phyloP scores from a whole-genome alignment of 2,113 vertebrate genomes.

The Sciurus niger region DNA sequence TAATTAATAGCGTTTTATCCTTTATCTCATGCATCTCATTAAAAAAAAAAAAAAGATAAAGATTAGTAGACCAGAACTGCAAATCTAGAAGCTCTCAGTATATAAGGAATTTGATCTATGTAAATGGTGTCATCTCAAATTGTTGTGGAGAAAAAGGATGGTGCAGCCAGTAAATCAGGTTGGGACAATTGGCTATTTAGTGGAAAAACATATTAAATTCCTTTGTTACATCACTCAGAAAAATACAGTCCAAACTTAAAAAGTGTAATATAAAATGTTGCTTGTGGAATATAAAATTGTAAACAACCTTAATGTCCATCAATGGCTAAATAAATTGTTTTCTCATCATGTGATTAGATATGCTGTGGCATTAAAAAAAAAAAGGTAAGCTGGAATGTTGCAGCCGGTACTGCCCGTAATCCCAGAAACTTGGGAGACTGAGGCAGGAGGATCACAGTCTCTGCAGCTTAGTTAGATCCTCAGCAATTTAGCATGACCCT shows the following conservation, averaged over 20 bases:
- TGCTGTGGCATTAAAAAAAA: neutral
- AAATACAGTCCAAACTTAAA: neutral
- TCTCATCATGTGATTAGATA: slow-evolving; percentile 13
- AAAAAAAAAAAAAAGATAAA: neutral
- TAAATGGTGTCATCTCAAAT: neutral
- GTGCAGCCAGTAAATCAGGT: neutral
- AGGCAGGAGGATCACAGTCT: no score
- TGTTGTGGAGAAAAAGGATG: neutral
- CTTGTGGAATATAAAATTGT: neutral
- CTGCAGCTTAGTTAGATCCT: no score
- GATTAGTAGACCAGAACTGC: neutral
- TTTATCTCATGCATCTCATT: neutral
- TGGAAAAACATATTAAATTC: neutral
- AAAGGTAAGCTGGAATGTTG: no score
- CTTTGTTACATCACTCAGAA: neutral
- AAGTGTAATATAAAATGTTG: slow-evolving; percentile 19
- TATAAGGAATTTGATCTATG: slow-evolving; percentile 1
- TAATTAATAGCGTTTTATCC: slow-evolving; percentile 14
- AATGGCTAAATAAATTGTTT: neutral
- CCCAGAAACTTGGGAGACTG: no score
- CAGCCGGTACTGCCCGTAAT: no score
- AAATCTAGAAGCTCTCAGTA: neutral
- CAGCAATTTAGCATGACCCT: no score
- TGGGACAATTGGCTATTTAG: neutral
- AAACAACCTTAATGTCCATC: neutral